Percentiles rank a stretch among this genome's conserved stretches.
Conservation (phyloP, 2,888 invertebrate genomes). For the Dryomyza anilis region DNA sequence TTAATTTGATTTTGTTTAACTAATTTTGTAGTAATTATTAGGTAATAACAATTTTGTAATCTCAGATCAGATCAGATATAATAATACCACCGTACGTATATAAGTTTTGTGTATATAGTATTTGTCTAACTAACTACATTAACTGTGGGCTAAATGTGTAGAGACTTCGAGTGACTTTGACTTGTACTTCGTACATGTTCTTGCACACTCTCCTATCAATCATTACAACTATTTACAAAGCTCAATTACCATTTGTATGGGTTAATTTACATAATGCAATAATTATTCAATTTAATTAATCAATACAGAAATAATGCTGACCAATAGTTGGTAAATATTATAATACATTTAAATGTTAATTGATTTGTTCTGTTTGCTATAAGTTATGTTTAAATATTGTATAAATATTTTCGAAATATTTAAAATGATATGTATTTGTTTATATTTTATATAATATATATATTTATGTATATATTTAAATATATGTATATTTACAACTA, state of each 20-base stretch:
- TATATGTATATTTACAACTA: conserved; percentile 1
- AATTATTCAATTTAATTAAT: too few species aligned
- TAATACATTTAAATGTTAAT: conserved; percentile 1
- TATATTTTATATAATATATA: conserved; percentile 7
- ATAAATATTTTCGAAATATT: conserved; percentile 26
- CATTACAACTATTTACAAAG: conserved; percentile 14
- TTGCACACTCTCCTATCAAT: too few species aligned
- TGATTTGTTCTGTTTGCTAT: not conserved
- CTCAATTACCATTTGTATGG: conserved; percentile 4
- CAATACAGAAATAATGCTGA: not conserved
- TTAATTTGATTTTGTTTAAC: too few species aligned
- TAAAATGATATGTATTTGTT: conserved; percentile 51
- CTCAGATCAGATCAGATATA: too few species aligned
- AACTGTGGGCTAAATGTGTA: not conserved
- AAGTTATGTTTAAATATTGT: conserved; percentile 23
- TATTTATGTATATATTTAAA: conserved; percentile 6
- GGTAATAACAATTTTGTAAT: too few species aligned
- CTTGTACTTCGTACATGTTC: too few species aligned
- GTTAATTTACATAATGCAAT: not conserved
- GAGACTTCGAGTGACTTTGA: too few species aligned
- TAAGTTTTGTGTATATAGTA: too few species aligned
- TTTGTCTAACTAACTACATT: conserved; percentile 14
- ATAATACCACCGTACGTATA: too few species aligned
- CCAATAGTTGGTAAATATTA: not conserved
- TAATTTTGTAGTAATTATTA: too few species aligned